Evolutionary conservation across 2,888 invertebrate genomes (phyloP).

Genomic region (Pollenia labialis): DNA sequence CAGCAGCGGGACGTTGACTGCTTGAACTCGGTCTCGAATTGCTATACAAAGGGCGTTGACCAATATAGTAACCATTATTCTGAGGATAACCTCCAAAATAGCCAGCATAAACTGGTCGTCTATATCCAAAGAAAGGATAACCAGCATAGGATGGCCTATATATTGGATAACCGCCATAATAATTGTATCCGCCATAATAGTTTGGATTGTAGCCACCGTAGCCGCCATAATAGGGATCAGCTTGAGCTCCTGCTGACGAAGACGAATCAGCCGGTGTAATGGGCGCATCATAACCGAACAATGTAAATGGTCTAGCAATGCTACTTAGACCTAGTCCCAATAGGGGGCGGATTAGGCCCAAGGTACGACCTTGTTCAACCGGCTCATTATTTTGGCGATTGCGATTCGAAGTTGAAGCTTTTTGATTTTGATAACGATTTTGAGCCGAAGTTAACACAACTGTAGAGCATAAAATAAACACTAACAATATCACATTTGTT

Average conservation of each 20-base stretch:
- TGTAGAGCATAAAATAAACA: background rate
- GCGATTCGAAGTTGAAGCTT: background rate
- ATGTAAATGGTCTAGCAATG: conserved; percentile 13
- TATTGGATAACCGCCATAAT: conserved; percentile 52
- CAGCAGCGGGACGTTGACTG: conserved; percentile 14
- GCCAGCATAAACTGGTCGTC: conserved; percentile 29
- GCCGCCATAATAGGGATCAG: conserved; percentile 66
- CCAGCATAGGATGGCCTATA: conserved; percentile 19
- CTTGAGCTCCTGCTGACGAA: background rate
- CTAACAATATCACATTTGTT: conserved; percentile 34
- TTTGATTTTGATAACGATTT: conserved; percentile 31
- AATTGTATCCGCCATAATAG: conserved; percentile 46
- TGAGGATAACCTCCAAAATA: conserved; percentile 23
- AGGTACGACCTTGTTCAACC: conserved; percentile 66
- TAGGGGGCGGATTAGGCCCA: conserved; percentile 63
- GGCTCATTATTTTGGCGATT: conserved; percentile 27
- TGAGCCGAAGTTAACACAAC: conserved; percentile 44
- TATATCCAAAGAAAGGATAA: conserved; percentile 36
- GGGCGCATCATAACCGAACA: conserved; percentile 39
- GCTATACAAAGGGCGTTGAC: conserved; percentile 37
- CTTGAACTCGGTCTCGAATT: conserved; percentile 1
- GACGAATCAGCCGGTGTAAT: conserved; percentile 18
- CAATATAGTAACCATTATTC: conserved; percentile 24
- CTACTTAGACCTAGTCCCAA: conserved; percentile 49
- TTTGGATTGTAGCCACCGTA: conserved; percentile 40